Base-by-base conservation (phyloP, 2,113 vertebrate genomes). In the Thunnus maccoyii region DNA sequence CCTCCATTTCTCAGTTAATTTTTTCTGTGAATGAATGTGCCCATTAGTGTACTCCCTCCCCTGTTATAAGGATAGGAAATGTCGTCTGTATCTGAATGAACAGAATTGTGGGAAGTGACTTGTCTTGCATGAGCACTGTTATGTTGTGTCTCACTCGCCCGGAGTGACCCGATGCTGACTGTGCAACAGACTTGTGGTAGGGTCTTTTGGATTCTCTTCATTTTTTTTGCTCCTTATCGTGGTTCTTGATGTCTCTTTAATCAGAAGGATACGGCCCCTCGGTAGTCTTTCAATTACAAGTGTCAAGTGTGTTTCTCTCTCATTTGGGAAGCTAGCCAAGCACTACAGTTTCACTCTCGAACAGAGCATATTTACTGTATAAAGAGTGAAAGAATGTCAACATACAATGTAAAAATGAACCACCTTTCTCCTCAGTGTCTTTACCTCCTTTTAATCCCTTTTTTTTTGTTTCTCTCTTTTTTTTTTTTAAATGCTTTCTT, bases 41-140 rank as follows among this genome's bases (percentile, higher is more conserved):
- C 76, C 88, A 79, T 86, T 82, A 84, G 84, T 81, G 84, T 91
- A 78, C 83, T 56, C 74, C 68, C 51, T 70, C 60, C 86, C 94
- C 74, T 62, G 30, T 77, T 74, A 76, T 87, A 75, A 80, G 83
- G 86, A 91, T 86, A 92, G 84, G 85, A 89, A 86, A 77, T 84
- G 65, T 73, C 76, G 80, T 88, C 72, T 88, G 85, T 90, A 80
- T 87, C 79, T 84, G 91, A 89, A 84, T 51, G 83, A 86, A 82
- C 86, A 81, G 89, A 93, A 62, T 78, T 76, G 89, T 92, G 85
- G 91, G 85, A 93, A 86, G 78, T 89, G 86, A 88, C 74, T 86
- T 88, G 85, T 91, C 90, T 92, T 95, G 94, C 94, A 94, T 94
- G 93, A 93, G 89, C 92, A 92, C 93, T 77, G 90, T 93, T 90